Conservation (phyloP, 2,888 invertebrate genomes). For the Mimas tiliae region DNA sequence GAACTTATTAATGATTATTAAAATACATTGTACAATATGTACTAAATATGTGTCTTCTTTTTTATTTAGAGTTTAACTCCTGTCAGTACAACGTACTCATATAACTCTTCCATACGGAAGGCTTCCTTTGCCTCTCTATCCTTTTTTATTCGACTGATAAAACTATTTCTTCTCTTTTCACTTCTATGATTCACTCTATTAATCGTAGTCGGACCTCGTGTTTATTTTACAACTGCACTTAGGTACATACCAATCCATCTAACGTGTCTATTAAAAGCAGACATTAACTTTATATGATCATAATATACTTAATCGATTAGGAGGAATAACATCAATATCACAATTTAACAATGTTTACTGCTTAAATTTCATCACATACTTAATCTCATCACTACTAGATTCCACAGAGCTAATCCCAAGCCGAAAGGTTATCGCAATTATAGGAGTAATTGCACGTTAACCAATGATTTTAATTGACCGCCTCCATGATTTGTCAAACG, state of each 20-base stretch:
- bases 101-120: too few relatives aligned
- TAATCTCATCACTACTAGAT: not conserved
- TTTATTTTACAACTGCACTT: not conserved
- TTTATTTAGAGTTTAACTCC: too few relatives aligned
- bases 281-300: not conserved
- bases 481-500: constrained; percentile 50
- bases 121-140: too few relatives aligned
- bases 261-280: not conserved
- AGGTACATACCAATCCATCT: not conserved
- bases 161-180: too few relatives aligned
- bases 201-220: too few relatives aligned
- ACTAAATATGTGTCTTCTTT: too few relatives aligned
- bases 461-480: constrained; percentile 29
- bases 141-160: too few relatives aligned
- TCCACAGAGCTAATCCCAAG: not conserved
- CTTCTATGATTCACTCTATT: not conserved
- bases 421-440: constrained; percentile 41
- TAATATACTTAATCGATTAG: not conserved
- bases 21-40: too few relatives aligned
- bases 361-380: constrained; percentile 12
- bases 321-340: constrained; percentile 36
- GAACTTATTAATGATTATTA: too few relatives aligned
- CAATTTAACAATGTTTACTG: constrained; percentile 32
- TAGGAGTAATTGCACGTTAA: constrained; percentile 31
- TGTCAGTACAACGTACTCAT: too few relatives aligned